Evolutionary conservation across 2,113 vertebrate genomes (phyloP).

Genomic region (Nanorana parkeri): DNA sequence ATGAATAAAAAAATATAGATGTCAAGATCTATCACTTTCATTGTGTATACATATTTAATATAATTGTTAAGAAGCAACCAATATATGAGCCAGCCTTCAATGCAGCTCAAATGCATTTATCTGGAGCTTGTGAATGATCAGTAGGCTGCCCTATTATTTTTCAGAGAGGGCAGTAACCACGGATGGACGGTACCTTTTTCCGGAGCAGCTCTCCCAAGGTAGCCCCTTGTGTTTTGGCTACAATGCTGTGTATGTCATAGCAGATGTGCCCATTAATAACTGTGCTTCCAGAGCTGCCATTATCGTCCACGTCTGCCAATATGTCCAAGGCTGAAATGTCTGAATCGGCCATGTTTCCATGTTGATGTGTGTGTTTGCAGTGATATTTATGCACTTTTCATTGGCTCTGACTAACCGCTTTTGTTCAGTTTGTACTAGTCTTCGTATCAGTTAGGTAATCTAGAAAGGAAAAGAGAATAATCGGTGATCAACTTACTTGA

Average conservation of each 20-base stretch:
- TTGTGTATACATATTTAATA: too few relatives aligned
- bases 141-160: slow-evolving; percentile 60
- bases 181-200: slow-evolving; percentile 90
- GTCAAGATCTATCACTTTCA: too few relatives aligned
- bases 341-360: neutral
- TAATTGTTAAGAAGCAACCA: too few relatives aligned
- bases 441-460: neutral
- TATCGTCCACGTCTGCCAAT: neutral
- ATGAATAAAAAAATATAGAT: too few relatives aligned
- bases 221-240: slow-evolving; percentile 59
- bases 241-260: slow-evolving; percentile 15
- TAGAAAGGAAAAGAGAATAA: too few relatives aligned
- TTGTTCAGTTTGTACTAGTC: neutral
- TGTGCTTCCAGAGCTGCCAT: neutral
- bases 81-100: too few relatives aligned
- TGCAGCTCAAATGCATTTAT: neutral
- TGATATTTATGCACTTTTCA: neutral
- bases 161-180: slow-evolving; percentile 90
- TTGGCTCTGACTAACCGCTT: neutral
- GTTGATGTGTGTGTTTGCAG: neutral
- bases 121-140: slow-evolving; percentile 1
- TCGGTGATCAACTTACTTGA: too few relatives aligned
- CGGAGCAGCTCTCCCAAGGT: slow-evolving; percentile 86
- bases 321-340: neutral
- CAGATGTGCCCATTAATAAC: slow-evolving; percentile 14